Evolutionary conservation across 2,888 invertebrate species (phyloP), one percentile per base, ranked within the genome.

Genomic region (Ophion ellenae): DNA sequence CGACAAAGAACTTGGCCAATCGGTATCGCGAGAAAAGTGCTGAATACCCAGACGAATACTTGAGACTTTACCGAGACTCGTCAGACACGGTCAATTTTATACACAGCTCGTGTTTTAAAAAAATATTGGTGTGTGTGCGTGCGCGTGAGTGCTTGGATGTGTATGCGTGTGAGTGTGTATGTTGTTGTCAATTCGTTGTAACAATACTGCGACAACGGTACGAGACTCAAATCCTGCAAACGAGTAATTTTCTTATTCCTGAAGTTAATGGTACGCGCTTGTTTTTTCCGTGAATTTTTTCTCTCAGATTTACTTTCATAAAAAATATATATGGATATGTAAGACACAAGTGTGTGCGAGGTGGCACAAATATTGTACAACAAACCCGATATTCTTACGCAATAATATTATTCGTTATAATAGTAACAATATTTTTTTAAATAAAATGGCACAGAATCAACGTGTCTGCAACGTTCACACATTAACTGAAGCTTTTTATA

Each of bases 1-100:
- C 73, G 77, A 84, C 79, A 45, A 82, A 74, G 73, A 86, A 86
- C 76, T 80, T 71, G 80, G 28, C 76, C 80, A 75, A 40, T 82
- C 63, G 71, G 69, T 84, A 83, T 74, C 73, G 45, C 67, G 76
- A 81, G 86, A 87, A 88, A 88, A 88, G 88, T 88, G 87, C 88
- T 88, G 86, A 83, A 87, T 88, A 87, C 83, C 47, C 63, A 74
- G 76, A 78, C 76, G 86, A 86, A 83, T 86, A 86, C 83, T 86
- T 77, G 80, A 81, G 73, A 80, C 53, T 73, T 83, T 69, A 83
- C 63, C 83, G 83, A 73, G 77, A 77, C 61, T 66, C 67, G 61
- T 70, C 45, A 80, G 53, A 75, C 69, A 63, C 64, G 80, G 40
- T 70, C 67, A 61, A 69, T 20, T 28, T 47, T 76, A 67, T 69